Base-by-base conservation (phyloP, 2,888 invertebrate species). In the Erebia aethiops region DNA sequence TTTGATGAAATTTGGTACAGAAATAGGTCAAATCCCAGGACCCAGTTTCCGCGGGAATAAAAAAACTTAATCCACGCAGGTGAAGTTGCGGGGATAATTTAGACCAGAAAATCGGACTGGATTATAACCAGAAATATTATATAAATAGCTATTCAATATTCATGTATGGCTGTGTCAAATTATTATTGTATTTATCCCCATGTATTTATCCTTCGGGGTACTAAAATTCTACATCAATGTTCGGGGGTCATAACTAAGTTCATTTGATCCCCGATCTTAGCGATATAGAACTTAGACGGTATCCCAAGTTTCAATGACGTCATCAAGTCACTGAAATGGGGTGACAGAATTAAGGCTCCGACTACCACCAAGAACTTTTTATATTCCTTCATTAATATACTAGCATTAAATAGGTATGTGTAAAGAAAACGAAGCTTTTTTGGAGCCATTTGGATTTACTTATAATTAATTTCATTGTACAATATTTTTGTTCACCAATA, bases 261-360 rank as follows among this genome's bases (percentile, higher is more conserved):
- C 49, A 21, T 62, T 62, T 62, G 62, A 62, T 49, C 46, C 62
- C 21, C 18, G 49, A 62, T 49, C 49, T 62, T 49, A 49, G 14
- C 62, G 62, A 62, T 62, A 49, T 49, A 21, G 16, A 62, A 62
- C 46, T 49, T 62, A 49, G 46, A 62, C 18, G 46, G 8, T 62
- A 18, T 46, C 21, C 21, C 13, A 62, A 62, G 46, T 62, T 21
- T 21, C 46, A 62, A 21, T 62, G 21, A 21, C 46, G 14, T 49
- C 13, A 62, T 18, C 16, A 16, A 16, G 16, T n/a, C 7, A 61
- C 35, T 43, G 7, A 61, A 21, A 46, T 11, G 18, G 18, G 16
- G 14, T 57, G 56, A 5, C 26, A 11, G 26, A 57, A 57, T 11
- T 57, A 10, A 7, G 35, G 11, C 18, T 8, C 9, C 9, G 10